phyloP scores from a whole-genome alignment of 2,888 invertebrate genomes.

The Eupeodes luniger region DNA sequence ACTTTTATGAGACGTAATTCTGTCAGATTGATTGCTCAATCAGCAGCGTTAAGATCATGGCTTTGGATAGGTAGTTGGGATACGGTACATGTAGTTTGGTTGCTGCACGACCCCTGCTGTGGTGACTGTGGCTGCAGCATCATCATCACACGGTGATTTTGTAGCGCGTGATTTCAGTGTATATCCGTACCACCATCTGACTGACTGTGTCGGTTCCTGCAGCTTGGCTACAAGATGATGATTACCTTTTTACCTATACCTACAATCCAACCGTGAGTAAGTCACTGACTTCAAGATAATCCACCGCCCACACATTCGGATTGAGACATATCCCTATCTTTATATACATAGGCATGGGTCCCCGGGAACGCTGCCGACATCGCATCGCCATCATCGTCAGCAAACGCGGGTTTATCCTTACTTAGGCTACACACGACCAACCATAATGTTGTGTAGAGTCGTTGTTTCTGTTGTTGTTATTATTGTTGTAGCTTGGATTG shows the following conservation, averaged over 20 bases:
- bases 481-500: slow-evolving; percentile 55
- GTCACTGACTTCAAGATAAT: slow-evolving; percentile 52
- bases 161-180: slow-evolving; percentile 64
- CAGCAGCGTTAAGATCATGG: slow-evolving; percentile 76
- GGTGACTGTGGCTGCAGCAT: slow-evolving; percentile 56
- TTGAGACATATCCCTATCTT: neutral
- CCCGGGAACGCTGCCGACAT: slow-evolving; percentile 12
- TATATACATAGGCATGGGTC: neutral
- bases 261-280: slow-evolving; percentile 53
- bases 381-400: too few relatives aligned
- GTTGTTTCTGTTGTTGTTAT: slow-evolving; percentile 33
- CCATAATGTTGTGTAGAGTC: slow-evolving; percentile 25
- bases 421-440: slow-evolving; percentile 27
- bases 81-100: neutral
- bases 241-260: slow-evolving; percentile 21
- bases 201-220: slow-evolving; percentile 19
- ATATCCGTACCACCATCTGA: neutral
- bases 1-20: slow-evolving; percentile 75
- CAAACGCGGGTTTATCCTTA: slow-evolving; percentile 49
- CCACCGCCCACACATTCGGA: slow-evolving; percentile 70
- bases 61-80: slow-evolving; percentile 49
- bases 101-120: slow-evolving; percentile 70
- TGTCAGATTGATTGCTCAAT: slow-evolving; percentile 81
- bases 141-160: slow-evolving; percentile 68
- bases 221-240: slow-evolving; percentile 39